Percentiles rank a stretch among this genome's conserved stretches.
Evolutionary conservation across 2,797 vertebrate species (phyloP).

Genomic region (Clarias fuscus): DNA sequence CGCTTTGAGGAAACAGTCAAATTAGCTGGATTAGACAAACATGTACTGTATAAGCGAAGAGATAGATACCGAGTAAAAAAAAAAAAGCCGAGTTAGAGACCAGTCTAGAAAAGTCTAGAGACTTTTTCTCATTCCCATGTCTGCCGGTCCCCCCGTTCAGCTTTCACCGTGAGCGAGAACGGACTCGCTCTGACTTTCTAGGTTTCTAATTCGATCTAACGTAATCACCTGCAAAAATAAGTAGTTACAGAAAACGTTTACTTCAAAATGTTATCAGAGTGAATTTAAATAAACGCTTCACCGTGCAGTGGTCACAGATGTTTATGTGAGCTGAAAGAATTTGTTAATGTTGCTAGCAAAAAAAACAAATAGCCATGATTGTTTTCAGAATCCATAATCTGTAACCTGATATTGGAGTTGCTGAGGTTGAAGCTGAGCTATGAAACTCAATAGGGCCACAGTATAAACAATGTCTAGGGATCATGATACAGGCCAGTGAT

Average conservation of each 20-base stretch:
- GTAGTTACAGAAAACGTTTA: not conserved
- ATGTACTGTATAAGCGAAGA: not conserved
- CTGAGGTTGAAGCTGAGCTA: not conserved
- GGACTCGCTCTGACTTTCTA: not conserved
- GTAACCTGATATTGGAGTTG: not conserved
- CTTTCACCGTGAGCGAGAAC: not conserved
- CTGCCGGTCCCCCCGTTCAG: not conserved
- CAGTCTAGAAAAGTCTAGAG: not conserved
- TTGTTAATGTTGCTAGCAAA: not conserved
- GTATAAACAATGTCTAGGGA: not conserved
- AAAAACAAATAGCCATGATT: not conserved
- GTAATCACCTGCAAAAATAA: not conserved
- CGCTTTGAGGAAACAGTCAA: not conserved
- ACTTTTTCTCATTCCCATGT: not conserved
- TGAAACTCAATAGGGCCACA: not conserved
- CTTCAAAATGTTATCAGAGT: not conserved
- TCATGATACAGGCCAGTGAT: not conserved
- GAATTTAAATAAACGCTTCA: not conserved
- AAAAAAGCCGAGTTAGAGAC: not conserved
- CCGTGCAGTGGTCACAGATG: not conserved
- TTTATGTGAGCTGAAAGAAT: not conserved
- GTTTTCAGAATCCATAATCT: not conserved
- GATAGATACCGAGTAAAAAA: too few species aligned
- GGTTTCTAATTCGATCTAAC: not conserved
- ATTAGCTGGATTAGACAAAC: not conserved